Base-by-base conservation (phyloP, 2,888 invertebrate species). In the Ennomos quercinarius region DNA sequence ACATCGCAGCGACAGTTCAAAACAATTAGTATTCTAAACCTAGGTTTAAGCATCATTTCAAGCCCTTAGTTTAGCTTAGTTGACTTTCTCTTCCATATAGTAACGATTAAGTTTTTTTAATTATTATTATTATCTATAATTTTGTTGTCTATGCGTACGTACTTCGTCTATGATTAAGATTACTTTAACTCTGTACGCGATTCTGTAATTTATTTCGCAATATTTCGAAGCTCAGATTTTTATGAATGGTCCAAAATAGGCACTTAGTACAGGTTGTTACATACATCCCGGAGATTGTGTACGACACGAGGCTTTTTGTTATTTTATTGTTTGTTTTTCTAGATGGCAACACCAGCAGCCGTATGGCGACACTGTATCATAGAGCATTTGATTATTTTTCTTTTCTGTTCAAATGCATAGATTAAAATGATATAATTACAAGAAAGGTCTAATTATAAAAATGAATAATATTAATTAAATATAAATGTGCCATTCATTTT, bases 401-500 rank as follows among this genome's bases (percentile, higher is more conserved):
- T 75, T 73, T 76, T 75, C 83, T 81, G 83, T 87, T 89, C 87
- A 86, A 84, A 87, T 85, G 86, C 86, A 89, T 89, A 90, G 86
- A 85, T 79, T 89, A 84, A 86, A 82, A 59, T 79, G 71, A 75
- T 79, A 84, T 87, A 84, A 86, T 86, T 86, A 91, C 88, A 87
- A 88, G 84, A 89, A 91, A 91, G 88, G 86, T 91, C 86, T 91
- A 88, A 92, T 89, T 90, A 91, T 91, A 89, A 92, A 91, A 91
- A 91, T 89, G 89, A 87, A 91, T 92, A 91, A 91, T 93, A 86
- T 87, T 93, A 93, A 93, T 93, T 92, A 93, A 93, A 91, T 90
- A 91, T 91, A 91, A 91, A 93, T 92, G 93, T 93, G 93, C 93
- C 93, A 93, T 93, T 92, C 93, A 92, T 93, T 93, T 93, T 93